Evolutionary conservation across 2,113 vertebrate species (phyloP).

Genomic region (Tursiops truncatus): DNA sequence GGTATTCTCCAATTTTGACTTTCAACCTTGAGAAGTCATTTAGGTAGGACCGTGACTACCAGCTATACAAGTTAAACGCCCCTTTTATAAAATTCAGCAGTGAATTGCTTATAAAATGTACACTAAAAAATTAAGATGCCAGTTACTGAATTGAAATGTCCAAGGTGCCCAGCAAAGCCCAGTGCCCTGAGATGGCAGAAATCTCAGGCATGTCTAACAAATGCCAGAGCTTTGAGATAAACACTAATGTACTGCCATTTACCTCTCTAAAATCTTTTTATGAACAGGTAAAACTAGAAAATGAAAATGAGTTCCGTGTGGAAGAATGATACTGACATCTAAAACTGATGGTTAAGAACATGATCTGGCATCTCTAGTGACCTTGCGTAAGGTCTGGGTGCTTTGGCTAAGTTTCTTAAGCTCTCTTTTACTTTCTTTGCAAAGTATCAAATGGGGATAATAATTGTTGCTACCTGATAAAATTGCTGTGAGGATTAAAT

Average conservation of each 20-base stretch:
- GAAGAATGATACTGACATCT: constrained; percentile 4
- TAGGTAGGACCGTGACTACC: not conserved
- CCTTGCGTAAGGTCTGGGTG: not conserved
- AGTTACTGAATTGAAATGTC: not conserved
- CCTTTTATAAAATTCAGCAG: not conserved
- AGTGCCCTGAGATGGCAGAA: not conserved
- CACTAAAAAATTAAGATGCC: not conserved
- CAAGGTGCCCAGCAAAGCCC: not conserved
- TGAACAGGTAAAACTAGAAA: not conserved
- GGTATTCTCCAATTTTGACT: not conserved
- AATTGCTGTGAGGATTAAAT: not conserved
- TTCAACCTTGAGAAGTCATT: not conserved
- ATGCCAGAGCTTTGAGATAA: not conserved
- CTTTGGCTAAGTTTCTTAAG: not conserved
- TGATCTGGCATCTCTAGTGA: not conserved
- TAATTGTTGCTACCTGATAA: not conserved
- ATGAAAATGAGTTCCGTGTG: not conserved
- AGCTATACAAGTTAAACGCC: not conserved
- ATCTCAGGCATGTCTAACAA: not conserved
- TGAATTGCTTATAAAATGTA: not conserved
- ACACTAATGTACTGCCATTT: not conserved
- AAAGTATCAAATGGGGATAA: not conserved
- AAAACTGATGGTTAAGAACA: not conserved
- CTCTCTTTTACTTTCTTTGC: not conserved
- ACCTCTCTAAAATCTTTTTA: not conserved